Evolutionary conservation across 2,113 vertebrate genomes (phyloP), one percentile per base, ranked within the genome.

Genomic region (Lycaon pictus): DNA sequence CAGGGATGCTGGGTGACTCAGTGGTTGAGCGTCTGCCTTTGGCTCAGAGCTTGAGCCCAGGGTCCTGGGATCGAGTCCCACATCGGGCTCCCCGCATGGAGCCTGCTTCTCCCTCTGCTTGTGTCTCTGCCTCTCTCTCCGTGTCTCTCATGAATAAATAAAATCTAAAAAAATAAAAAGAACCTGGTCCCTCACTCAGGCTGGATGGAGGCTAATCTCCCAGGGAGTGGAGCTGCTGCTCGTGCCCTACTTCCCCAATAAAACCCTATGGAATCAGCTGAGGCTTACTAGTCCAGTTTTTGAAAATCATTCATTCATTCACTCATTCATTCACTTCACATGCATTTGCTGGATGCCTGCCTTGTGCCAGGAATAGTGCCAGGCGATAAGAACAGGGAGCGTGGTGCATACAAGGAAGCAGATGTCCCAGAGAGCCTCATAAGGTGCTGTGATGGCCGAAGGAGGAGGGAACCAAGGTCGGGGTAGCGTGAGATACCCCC

Each of bases 351-450:
- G 25, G 55, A 43, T n/a, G 81, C 32, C 60, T 60, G 23, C 37
- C 29, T 51, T n/a, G n/a, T 53, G 63, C 32, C 62, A 67, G 29
- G 8, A n/a, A 48, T n/a, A 4, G 86, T 56, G 12, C 53, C 74
- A 90, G 65, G 35, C 3, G 37, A 22, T 7, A 4, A 43, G 85
- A 56, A 51, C 48, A 67, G 55, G 27, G 56, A 67, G 23, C 0
- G 1, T 3, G 11, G 69, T 15, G 62, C 29, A 11, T 17, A 15
- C 62, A 16, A 0, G 35, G 17, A 65, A 10, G 80, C 1, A 43
- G 37, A 60, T 9, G 22, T 7, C 51, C 10, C 0, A 0, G 11
- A 53, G 60, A 48, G 51, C n/a, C 65, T 85, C 69, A 0, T 1
- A 53, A 79, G 10, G 27, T 56, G 79, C 51, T 23, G 25, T 9